These are phyloP conservation scores for Aldabrachelys gigantea DNA, from an alignment of 2,113 vertebrate species.

Conservation along the genomic window DNA sequence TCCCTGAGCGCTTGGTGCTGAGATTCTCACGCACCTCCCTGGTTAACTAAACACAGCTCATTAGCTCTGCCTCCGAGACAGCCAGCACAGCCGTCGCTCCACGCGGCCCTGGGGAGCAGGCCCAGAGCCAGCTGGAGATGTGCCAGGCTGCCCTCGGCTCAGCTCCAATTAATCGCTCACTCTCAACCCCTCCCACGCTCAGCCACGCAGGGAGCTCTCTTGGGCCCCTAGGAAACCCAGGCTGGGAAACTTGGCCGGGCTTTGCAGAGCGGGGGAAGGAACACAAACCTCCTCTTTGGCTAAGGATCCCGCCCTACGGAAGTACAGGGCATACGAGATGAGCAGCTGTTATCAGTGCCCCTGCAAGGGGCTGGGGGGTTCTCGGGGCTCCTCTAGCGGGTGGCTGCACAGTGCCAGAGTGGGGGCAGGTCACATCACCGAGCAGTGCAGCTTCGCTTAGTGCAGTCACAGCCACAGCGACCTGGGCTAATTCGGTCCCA, in stretches of 20 bases:
- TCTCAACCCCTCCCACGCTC: not conserved
- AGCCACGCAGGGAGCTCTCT: no score
- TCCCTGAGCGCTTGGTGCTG: not conserved
- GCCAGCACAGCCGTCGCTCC: not conserved
- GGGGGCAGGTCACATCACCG: no score
- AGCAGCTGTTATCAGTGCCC: not conserved
- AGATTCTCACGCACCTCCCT: slow-evolving; percentile 12
- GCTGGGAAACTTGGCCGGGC: no score
- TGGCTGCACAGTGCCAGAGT: not conserved
- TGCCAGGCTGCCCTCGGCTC: slow-evolving; percentile 13
- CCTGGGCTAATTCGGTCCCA: not conserved
- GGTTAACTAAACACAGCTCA: not conserved
- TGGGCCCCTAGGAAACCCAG: not conserved
- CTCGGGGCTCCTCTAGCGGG: no score
- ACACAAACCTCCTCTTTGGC: no score
- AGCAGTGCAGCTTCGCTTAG: no score
- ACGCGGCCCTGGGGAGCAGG: not conserved
- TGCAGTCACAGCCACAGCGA: not conserved
- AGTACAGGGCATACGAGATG: not conserved
- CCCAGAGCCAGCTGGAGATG: slow-evolving; percentile 61
- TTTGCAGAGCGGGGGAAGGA: no score
- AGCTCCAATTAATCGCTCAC: not conserved
- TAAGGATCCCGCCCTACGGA: rapidly evolving
- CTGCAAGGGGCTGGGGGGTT: no score
- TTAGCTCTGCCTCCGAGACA: not conserved